A percentile compares a stretch with the other conserved stretches of the same genome.
phyloP scores from a whole-genome alignment of 2,797 vertebrate species.

The Eidolon dupreanum region DNA sequence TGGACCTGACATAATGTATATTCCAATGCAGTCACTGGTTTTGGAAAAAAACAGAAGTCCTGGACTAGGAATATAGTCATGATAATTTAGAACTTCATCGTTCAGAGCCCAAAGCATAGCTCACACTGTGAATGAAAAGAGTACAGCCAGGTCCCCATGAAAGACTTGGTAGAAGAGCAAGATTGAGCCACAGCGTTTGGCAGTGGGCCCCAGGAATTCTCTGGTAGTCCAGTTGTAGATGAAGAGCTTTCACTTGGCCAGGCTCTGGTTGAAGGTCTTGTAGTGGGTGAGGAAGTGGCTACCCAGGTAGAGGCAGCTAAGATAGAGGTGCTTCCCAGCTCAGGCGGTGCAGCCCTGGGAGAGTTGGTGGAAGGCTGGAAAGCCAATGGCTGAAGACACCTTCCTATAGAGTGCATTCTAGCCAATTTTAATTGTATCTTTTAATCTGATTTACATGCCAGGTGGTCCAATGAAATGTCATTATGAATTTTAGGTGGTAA shows the following conservation, averaged over 20 bases:
- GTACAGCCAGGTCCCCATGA: constrained; percentile 94
- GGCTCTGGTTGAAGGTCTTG: constrained; percentile 87
- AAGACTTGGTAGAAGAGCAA: constrained; percentile 95
- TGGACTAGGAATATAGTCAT: constrained; percentile 92
- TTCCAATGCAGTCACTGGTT: constrained; percentile 84
- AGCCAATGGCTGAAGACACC: constrained; percentile 32
- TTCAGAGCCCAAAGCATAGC: constrained; percentile 94
- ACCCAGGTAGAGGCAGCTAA: constrained; percentile 9
- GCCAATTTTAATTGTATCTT: constrained; percentile 74
- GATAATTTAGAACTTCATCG: constrained; percentile 91
- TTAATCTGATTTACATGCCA: not conserved
- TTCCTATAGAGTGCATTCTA: not conserved
- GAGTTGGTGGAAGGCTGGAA: constrained; percentile 36
- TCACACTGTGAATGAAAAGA: constrained; percentile 96
- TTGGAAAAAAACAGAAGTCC: constrained; percentile 92
- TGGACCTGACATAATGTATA: constrained; percentile 86
- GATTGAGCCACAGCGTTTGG: constrained; percentile 94
- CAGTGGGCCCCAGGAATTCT: constrained; percentile 92
- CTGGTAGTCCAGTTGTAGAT: constrained; percentile 92
- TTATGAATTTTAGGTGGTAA: not conserved
- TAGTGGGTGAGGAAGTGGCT: constrained; percentile 76
- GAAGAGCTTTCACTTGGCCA: constrained; percentile 91
- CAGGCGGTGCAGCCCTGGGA: constrained; percentile 50
- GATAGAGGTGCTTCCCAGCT: constrained; percentile 47
- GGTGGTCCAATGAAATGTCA: not conserved